Evolutionary conservation across 2,113 vertebrate genomes (phyloP), one percentile per base, ranked within the genome.

Genomic region (Actinemys pallida): DNA sequence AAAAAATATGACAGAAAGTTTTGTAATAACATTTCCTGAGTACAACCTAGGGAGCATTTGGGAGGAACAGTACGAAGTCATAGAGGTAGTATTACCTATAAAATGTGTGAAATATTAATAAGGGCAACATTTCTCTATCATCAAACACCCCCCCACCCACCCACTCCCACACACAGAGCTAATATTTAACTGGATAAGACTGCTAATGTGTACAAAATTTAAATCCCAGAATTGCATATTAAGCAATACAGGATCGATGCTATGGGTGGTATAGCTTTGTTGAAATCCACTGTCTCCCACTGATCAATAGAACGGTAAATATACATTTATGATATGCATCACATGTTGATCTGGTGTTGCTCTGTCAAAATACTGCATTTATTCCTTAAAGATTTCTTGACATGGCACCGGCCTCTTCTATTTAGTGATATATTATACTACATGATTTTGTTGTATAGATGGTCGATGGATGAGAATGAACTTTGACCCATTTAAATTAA

Each of bases 401-500:
- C 96, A 59, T 78, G 79, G 89, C 97, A 94, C 91, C 81, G 94
- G 94, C 90, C 95, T 42, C 88, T 98, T 96, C 94, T 86, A 52
- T 89, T 98, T 96, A 92, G 17, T 94, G 65, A 84, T 92, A 83
- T 83, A 94, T 82, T 94, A 81, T 93, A 54, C 47, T 93, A 94
- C 97, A 96, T 19, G 29, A 96, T 97, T 98, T 97, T 96, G 93
- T 94, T 96, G 88, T 86, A 96, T 53, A 96, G 94, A 98, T 90
- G 92, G 84, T 83, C 93, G 93, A 92, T 93, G 94, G 97, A 98
- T 97, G 97, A 96, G 97, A 98, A 97, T 98, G 97, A 98, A 98
- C 98, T 97, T 96, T 98, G 97, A 98, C 97, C 97, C 95, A 97
- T 97, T 98, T 97, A 98, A 98, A 98, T 98, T 96, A 97, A 97